These are phyloP conservation scores for Abrostola tripartita DNA, from an alignment of 2,888 invertebrate genomes.

Conservation along the genomic window DNA sequence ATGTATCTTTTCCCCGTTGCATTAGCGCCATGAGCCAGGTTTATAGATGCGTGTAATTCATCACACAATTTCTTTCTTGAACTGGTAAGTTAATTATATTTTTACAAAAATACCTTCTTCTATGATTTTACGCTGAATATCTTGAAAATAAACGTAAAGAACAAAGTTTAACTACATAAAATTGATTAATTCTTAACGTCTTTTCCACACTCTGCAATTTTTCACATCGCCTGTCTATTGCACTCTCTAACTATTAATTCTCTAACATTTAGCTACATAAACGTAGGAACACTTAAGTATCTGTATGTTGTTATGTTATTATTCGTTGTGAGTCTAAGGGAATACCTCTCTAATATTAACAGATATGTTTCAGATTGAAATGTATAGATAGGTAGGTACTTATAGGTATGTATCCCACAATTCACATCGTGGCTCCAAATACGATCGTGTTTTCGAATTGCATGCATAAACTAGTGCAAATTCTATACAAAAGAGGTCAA, in stretches of 20 bases:
- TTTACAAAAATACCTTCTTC: too few relatives aligned
- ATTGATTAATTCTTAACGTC: slow-evolving; percentile 1
- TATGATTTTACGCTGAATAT: too few relatives aligned
- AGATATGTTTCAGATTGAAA: slow-evolving; percentile 34
- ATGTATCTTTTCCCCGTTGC: background rate
- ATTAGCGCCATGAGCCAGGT: background rate
- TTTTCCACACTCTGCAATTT: slow-evolving; percentile 18
- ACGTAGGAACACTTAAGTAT: background rate
- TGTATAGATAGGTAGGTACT: too few relatives aligned
- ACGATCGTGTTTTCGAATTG: slow-evolving; percentile 31
- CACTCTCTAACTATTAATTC: slow-evolving; percentile 30
- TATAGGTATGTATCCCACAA: slow-evolving; percentile 32
- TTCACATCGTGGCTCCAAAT: slow-evolving; percentile 23
- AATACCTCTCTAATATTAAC: background rate
- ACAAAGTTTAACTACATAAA: slow-evolving; percentile 3
- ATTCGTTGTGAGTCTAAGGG: slow-evolving; percentile 4
- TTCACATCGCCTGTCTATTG: slow-evolving; percentile 30
- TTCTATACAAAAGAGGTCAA: slow-evolving; percentile 47
- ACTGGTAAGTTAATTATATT: too few relatives aligned
- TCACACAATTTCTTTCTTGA: too few relatives aligned
- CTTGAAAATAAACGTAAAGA: too few relatives aligned
- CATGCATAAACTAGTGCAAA: slow-evolving; percentile 44
- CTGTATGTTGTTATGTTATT: slow-evolving; percentile 8
- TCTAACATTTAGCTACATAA: slow-evolving; percentile 1
- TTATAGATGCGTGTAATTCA: too few relatives aligned